phyloP scores from a whole-genome alignment of 2,113 vertebrate species.

The Pygoscelis antarcticus region DNA sequence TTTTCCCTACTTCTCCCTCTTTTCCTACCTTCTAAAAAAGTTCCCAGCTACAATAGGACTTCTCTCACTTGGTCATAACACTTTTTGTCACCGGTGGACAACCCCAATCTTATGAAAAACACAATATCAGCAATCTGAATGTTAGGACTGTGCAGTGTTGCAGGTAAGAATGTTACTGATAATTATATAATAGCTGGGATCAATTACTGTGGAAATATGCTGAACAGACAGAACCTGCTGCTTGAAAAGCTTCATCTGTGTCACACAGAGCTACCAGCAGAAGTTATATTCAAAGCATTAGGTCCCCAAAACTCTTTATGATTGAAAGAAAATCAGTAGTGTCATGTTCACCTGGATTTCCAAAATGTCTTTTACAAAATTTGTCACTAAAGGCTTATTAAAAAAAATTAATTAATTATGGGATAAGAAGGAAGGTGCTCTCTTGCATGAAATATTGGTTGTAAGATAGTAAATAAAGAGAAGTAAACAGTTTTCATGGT shows the following conservation, averaged over 20 bases:
- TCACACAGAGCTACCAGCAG: not conserved
- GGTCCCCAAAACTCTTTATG: not conserved
- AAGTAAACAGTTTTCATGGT: not conserved
- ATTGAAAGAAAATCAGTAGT: not conserved
- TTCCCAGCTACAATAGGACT: not conserved
- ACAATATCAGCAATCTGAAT: not conserved
- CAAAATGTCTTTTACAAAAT: not conserved
- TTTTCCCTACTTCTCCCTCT: not conserved
- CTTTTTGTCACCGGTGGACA: not conserved
- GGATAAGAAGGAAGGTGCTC: not conserved
- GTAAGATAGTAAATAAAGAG: not conserved
- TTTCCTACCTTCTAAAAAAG: not conserved
- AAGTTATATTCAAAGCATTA: not conserved
- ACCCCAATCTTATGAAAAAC: not conserved
- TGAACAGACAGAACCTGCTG: not conserved
- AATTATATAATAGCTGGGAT: slow-evolving; percentile 8
- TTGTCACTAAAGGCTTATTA: not conserved
- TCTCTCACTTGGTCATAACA: not conserved
- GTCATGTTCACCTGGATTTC: not conserved
- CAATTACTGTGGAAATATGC: slow-evolving; percentile 20
- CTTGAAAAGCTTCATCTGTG: not conserved
- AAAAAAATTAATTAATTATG: not conserved
- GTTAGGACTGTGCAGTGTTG: not conserved
- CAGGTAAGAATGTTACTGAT: slow-evolving; percentile 19
- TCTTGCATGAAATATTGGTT: not conserved